These are phyloP conservation scores for Clarias platycephalus DNA, from an alignment of 2,797 vertebrate genomes.

Conservation along the genomic window DNA sequence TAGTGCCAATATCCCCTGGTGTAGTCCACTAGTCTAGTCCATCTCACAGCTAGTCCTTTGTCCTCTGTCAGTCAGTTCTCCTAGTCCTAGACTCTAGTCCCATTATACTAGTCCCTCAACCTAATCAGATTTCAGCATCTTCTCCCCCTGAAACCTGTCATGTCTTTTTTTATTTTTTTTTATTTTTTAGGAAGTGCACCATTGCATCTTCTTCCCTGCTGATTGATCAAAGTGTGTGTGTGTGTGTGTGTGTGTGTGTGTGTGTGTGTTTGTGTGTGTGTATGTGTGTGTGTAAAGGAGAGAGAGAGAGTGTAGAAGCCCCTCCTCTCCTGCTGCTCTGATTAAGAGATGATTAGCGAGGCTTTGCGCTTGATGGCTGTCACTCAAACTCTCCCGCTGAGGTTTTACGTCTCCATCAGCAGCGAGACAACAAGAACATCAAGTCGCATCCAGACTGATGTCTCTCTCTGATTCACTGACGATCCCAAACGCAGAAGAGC, in stretches of 20 bases:
- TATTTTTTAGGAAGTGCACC: neutral
- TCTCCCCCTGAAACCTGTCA: neutral
- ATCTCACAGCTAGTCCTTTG: neutral
- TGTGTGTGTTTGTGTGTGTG: too few relatives aligned
- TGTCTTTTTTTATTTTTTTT: neutral
- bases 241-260: neutral
- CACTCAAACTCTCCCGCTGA: constrained; percentile 44
- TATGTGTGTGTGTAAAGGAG: neutral
- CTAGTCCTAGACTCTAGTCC: neutral
- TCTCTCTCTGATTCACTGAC: neutral
- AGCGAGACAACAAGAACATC: neutral
- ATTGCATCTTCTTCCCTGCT: neutral
- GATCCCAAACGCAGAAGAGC: neutral
- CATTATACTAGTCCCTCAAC: neutral
- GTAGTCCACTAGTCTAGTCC: neutral
- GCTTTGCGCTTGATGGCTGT: constrained; percentile 42
- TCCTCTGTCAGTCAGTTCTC: neutral
- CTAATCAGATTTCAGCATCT: neutral
- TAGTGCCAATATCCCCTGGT: neutral
- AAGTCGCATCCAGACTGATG: neutral
- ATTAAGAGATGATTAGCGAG: constrained; percentile 54
- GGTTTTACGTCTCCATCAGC: constrained; percentile 32
- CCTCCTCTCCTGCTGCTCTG: constrained; percentile 26
- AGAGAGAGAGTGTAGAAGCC: neutral
- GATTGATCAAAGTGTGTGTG: neutral